Conservation (phyloP, 2,113 vertebrate species). For the Calidris pugnax region DNA sequence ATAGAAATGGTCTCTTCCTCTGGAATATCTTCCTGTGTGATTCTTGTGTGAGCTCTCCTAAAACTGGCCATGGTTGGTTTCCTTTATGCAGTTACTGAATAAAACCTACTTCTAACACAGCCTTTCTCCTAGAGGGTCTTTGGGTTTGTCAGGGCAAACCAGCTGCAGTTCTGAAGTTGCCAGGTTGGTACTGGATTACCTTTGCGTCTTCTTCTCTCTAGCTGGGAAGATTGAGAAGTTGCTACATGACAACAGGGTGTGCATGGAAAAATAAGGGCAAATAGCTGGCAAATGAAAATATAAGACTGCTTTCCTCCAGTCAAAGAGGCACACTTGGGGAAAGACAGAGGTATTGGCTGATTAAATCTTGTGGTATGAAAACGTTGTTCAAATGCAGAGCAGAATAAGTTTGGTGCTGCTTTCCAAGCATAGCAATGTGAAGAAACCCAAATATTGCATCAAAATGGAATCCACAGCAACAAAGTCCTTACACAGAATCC, state of each 20-base stretch:
- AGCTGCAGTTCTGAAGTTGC: not conserved
- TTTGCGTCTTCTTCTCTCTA: not conserved
- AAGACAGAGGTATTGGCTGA: not conserved
- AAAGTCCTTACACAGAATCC: not conserved
- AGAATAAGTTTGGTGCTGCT: not conserved
- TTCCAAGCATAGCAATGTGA: not conserved
- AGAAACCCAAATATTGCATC: not conserved
- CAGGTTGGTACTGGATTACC: not conserved
- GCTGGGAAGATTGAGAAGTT: not conserved
- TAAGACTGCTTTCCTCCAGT: not conserved
- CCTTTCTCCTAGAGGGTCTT: not conserved
- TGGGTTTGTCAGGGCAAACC: not conserved
- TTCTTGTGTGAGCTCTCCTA: not conserved
- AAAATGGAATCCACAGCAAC: not conserved
- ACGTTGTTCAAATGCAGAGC: not conserved
- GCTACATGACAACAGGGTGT: not conserved
- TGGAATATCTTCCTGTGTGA: not conserved
- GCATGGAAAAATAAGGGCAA: not conserved
- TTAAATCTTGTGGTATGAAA: not conserved
- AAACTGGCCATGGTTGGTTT: not conserved
- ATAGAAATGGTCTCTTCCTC: not conserved
- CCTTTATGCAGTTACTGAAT: not conserved
- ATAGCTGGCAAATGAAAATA: not conserved
- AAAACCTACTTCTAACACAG: not conserved
- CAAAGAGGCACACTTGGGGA: not conserved